Base-by-base conservation (phyloP, 2,797 vertebrate species). In the Muraenolepis orangiensis region DNA sequence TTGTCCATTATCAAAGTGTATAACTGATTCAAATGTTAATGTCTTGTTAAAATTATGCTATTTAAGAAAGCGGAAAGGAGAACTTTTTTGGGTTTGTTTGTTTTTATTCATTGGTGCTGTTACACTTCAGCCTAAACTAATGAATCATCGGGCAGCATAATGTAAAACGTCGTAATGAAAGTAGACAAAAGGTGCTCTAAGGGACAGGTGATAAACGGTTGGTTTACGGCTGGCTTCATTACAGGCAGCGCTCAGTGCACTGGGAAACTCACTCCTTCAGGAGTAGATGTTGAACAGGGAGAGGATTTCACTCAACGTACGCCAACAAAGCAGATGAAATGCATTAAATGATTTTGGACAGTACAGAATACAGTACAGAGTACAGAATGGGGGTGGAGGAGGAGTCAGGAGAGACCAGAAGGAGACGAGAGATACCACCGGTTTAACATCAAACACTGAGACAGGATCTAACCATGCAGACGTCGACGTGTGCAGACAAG, bases 201-300 rank as follows among this genome's bases (percentile, higher is more conserved):
- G 72, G 34, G 31, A 26, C 26, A 12, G 57, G 57, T n/a, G 31
- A 28, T 74, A 66, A 29, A 66, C 14, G 75, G 40, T 38, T 14
- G 29, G 71, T 64, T 57, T 71, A 71, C 29, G 30, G 69, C 8
- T 38, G 23, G 70, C 69, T 18, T 67, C 14, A 57, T 73, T 40
- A 38, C 23, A 23, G 69, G 72, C 68, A 13, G 32, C 57, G 72
- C 40, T 89, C 86, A 91, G 89, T 88, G 90, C 87, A 87, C 84
- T 80, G 77, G 78, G 84, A 89, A 89, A 88, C 85, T 78, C 82
- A 74, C 1, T 38, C 12, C 12, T 38, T 38, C 16, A 51, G 82
- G n/a, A 34, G 28, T 23, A 23, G 29, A 34, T 72, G 6, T 31
- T 30, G 28, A 57, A 73, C 36, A 14, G 77, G 57, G 71, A 68